Conservation (phyloP, 64 coral and sea anemone species). For the Cladopsammia gracilis region DNA sequence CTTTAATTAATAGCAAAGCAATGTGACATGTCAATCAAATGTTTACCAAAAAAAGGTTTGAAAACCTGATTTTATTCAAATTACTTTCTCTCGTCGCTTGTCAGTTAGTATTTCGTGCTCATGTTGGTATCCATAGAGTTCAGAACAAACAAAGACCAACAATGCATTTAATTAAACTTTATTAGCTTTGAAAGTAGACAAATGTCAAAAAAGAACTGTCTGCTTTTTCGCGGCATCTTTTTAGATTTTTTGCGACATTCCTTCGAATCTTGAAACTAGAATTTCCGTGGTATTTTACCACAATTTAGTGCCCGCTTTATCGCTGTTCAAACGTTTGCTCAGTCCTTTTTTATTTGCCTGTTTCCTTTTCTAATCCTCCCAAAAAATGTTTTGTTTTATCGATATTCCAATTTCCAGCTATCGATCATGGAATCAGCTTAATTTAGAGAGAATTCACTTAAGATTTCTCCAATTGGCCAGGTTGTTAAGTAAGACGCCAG, state of each 20-base stretch:
- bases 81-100: slow-evolving; percentile 27
- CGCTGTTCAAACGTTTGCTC: neutral
- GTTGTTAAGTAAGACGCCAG: neutral
- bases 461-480: neutral
- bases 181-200: slow-evolving; percentile 56
- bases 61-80: slow-evolving; percentile 55
- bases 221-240: slow-evolving; percentile 19
- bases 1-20: slow-evolving; percentile 10
- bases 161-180: slow-evolving; percentile 49
- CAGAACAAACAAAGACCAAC: slow-evolving; percentile 28
- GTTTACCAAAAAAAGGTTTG: slow-evolving; percentile 7
- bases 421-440: slow-evolving; percentile 14
- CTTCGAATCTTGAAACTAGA: neutral
- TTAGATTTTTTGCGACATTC: slow-evolving; percentile 17
- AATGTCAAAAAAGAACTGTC: neutral
- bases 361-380: neutral
- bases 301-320: neutral
- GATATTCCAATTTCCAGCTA: slow-evolving; percentile 28
- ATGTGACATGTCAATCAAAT: slow-evolving; percentile 20
- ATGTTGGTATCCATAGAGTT: slow-evolving; percentile 53
- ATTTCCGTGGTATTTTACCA: slow-evolving; percentile 21
- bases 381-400: slow-evolving; percentile 29
- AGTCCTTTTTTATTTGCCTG: neutral
- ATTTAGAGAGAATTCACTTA: neutral
- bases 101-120: slow-evolving; percentile 6